phyloP scores from a whole-genome alignment of 2,888 invertebrate species.

The Netelia melanura region DNA sequence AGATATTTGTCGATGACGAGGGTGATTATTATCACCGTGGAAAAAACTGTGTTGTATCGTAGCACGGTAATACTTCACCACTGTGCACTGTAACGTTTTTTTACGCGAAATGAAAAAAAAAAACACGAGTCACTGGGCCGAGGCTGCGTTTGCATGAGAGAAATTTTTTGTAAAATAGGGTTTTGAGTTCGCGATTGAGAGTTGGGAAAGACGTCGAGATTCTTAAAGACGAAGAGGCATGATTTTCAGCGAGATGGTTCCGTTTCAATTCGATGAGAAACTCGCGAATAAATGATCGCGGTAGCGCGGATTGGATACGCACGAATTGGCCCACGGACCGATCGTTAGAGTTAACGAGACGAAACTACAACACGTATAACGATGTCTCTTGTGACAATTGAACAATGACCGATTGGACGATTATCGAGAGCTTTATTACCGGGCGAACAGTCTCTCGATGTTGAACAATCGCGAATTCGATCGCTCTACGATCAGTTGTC shows the following conservation, averaged over 20 bases:
- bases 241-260: constrained; percentile 1
- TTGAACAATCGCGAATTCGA: constrained; percentile 71
- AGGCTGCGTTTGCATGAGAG: constrained; percentile 10
- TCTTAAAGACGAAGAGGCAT: not conserved
- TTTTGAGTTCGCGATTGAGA: not conserved
- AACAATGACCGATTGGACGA: constrained; percentile 11
- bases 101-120: constrained; percentile 21
- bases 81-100: constrained; percentile 27
- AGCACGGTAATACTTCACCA: constrained; percentile 38
- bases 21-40: constrained; percentile 18
- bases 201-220: not conserved
- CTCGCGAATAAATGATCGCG: constrained; percentile 50
- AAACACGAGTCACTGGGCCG: constrained; percentile 5
- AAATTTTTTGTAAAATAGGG: not conserved
- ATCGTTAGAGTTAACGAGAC: constrained; percentile 10
- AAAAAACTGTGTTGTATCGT: constrained; percentile 35
- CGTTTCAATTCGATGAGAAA: constrained; percentile 18
- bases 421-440: constrained; percentile 49
- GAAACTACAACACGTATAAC: constrained; percentile 29
- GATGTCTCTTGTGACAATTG: not conserved
- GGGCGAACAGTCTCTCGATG: constrained; percentile 50
- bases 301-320: constrained; percentile 27
- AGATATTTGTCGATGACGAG: constrained; percentile 26
- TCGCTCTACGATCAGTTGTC: constrained; percentile 81
- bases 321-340: not conserved